Conservation (phyloP, 92 coral and sea anemone genomes). For the Epizoanthus illoricatus region DNA sequence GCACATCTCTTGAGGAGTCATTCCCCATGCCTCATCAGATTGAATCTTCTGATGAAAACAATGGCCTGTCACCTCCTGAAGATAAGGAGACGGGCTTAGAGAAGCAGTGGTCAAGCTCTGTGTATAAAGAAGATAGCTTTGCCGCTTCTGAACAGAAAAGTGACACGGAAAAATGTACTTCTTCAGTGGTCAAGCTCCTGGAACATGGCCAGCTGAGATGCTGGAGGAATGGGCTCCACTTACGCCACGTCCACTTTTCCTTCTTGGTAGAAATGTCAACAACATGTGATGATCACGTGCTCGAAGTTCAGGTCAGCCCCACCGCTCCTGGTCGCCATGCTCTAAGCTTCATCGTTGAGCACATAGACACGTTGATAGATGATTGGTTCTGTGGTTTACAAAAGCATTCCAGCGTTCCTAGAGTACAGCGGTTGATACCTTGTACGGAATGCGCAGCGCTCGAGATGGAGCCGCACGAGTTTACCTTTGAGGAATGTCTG, state of each 20-base stretch:
- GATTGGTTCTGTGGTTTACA: constrained; percentile 69
- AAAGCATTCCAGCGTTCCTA: constrained; percentile 19
- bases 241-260: constrained; percentile 32
- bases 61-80: too few relatives aligned
- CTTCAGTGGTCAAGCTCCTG: constrained; percentile 33
- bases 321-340: constrained; percentile 48
- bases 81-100: background rate
- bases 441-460: constrained; percentile 55
- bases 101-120: background rate
- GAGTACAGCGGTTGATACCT: constrained; percentile 54
- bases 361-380: constrained; percentile 56
- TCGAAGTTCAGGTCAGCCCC: constrained; percentile 51
- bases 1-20: background rate
- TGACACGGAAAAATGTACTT: constrained; percentile 5
- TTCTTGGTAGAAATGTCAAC: constrained; percentile 29
- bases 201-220: constrained; percentile 29
- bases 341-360: constrained; percentile 64
- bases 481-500: constrained; percentile 58
- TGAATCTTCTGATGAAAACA: too few relatives aligned
- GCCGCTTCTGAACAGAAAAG: background rate
- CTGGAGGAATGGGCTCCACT: constrained; percentile 64
- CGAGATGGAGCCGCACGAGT: constrained; percentile 45
- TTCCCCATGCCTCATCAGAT: too few relatives aligned
- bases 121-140: too few relatives aligned
- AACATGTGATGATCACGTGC: constrained; percentile 22